Evolutionary conservation across 2,797 vertebrate genomes (phyloP).

Genomic region (Paramormyrops hopkinsi): DNA sequence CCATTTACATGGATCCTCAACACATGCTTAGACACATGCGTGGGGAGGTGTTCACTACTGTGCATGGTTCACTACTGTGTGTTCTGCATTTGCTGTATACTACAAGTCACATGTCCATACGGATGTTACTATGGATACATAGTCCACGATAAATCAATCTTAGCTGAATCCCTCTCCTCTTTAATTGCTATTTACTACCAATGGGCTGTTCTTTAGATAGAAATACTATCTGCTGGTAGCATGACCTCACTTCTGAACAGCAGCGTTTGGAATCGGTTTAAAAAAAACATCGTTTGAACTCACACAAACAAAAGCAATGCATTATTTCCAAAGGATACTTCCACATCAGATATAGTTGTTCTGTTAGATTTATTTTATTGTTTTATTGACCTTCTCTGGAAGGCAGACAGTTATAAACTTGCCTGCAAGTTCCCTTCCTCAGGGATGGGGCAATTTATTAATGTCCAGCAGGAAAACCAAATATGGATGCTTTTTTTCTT

Average conservation of each 20-base stretch:
- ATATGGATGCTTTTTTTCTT: neutral
- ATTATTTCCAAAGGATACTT: neutral
- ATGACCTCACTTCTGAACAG: neutral
- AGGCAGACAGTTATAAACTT: conserved; percentile 7
- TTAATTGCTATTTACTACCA: conserved; percentile 9
- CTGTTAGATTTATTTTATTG: neutral
- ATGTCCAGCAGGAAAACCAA: neutral
- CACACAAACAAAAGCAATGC: neutral
- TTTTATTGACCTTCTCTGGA: neutral
- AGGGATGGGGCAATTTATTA: neutral
- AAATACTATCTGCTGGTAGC: neutral
- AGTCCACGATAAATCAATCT: neutral
- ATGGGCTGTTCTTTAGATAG: conserved; percentile 17
- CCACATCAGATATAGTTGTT: neutral
- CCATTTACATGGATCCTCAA: neutral
- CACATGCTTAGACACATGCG: neutral
- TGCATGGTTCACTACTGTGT: neutral
- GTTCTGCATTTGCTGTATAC: neutral
- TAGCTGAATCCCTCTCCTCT: neutral
- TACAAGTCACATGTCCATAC: neutral
- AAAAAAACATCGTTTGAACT: neutral
- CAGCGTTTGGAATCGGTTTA: neutral
- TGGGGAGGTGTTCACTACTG: neutral
- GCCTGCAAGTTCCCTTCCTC: neutral
- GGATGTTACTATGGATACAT: neutral